Evolutionary conservation across 2,888 invertebrate species (phyloP).

Genomic region (Alitta virens): DNA sequence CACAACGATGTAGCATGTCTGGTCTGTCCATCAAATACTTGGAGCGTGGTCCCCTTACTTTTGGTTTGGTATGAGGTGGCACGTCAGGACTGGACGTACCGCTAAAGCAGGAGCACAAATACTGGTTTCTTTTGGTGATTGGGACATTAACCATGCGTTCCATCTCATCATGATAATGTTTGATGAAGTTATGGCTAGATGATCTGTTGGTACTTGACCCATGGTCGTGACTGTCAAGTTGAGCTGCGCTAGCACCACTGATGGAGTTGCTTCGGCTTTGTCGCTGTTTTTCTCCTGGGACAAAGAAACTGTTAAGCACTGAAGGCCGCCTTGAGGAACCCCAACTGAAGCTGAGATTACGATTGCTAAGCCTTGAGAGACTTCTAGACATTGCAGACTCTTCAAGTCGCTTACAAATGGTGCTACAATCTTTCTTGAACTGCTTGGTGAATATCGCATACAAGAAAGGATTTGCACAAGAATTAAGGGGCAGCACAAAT

Average conservation of each 20-base stretch:
- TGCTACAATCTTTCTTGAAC: slow-evolving; percentile 94
- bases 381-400: slow-evolving; percentile 58
- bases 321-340: slow-evolving; percentile 22
- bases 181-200: background rate
- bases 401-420: slow-evolving; percentile 93
- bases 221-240: background rate
- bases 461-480: slow-evolving; percentile 95
- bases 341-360: slow-evolving; percentile 25
- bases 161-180: background rate
- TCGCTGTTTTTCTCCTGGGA: slow-evolving; percentile 1
- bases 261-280: slow-evolving; percentile 14
- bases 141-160: background rate
- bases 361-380: slow-evolving; percentile 38
- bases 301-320: slow-evolving; percentile 21
- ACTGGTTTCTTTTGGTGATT: background rate
- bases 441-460: slow-evolving; percentile 97
- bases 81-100: background rate
- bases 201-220: background rate
- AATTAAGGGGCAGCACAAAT: slow-evolving; percentile 91
- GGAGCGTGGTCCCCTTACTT: background rate
- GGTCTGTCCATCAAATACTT: background rate
- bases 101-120: background rate
- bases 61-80: background rate
- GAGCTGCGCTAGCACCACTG: slow-evolving; percentile 14
- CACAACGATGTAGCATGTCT: background rate